Evolutionary conservation across 2,113 vertebrate species (phyloP).

Genomic region (Thomomys bottae): DNA sequence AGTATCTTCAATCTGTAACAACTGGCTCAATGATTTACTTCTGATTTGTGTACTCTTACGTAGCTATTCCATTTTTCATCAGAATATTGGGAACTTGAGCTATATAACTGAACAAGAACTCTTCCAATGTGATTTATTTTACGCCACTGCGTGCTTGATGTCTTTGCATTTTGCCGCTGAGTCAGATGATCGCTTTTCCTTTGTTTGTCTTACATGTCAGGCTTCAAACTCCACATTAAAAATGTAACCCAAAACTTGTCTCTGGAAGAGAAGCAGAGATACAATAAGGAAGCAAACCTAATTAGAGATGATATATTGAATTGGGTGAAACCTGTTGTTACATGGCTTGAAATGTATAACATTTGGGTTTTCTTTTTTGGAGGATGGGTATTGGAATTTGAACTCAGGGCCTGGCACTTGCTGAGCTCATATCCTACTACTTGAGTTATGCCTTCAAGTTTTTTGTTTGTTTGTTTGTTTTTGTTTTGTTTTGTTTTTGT

Average conservation of each 20-base stretch:
- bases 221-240: background rate
- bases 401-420: too few relatives aligned
- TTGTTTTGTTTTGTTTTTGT: too few relatives aligned
- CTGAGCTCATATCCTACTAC: too few relatives aligned
- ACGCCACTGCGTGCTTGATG: background rate
- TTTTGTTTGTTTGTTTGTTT: too few relatives aligned
- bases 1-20: background rate
- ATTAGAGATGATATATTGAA: background rate
- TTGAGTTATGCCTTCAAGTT: too few relatives aligned
- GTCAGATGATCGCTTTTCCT: background rate
- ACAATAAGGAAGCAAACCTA: background rate
- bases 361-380: background rate
- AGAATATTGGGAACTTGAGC: background rate
- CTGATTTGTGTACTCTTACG: background rate
- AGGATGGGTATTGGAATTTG: too few relatives aligned
- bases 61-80: background rate
- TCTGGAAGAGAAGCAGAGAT: background rate
- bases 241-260: background rate
- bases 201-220: constrained; percentile 5
- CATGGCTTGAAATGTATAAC: background rate
- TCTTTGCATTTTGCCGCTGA: background rate
- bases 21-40: background rate
- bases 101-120: background rate
- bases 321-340: background rate
- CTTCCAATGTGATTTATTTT: background rate